Base-by-base conservation (phyloP, 2,888 invertebrate species). In the Epistrophella euchroma region DNA sequence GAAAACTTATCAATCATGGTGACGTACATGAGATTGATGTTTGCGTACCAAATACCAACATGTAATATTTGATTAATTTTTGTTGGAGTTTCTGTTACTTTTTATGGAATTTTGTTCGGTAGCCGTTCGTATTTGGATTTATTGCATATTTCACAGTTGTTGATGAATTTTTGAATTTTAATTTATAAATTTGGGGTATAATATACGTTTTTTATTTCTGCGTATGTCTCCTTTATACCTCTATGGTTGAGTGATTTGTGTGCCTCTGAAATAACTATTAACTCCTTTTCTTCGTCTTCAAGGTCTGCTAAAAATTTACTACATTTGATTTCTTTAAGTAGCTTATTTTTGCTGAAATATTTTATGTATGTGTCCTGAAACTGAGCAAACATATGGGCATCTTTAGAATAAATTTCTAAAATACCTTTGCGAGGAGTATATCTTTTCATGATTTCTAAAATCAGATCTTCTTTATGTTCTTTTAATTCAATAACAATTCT, bases 81-180 rank as follows among this genome's bases (percentile, higher is more conserved):
- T 25, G 15, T 17, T 9, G 56, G 37, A n/a, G 78, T 66, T 40
- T 79, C 72, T 5, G 78, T 71, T 4, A 50, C 43, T 62, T 77
- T 52, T 9, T 45, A 62, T 13, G 64, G 45, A n/a, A 71, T 62
- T 66, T 79, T 79, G 15, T 74, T 37, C 25, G 80, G 80, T 43
- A 17, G 40, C 25, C 79, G n/a, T 58, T 73, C 66, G 28, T 66
- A 73, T 32, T 74, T 74, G 3, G 58, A 3, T 28, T 62, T 60
- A 25, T 73, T 79, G 32, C 68, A 73, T 19, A 73, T 64, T 15
- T 56, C 43, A 19, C 79, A 81, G 47, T 81, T 71, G 9, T 74
- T 74, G 35, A 80, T 80, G 4, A 45, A 62, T 47, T 45, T 52
- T 45, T 50, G 55, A 13, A 74, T 73, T 52, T 40, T 52, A 7